Percentiles rank a stretch among this genome's conserved stretches.
Conservation (phyloP, 1,140 invertebrate genomes). For the Cydia fagiglandana region DNA sequence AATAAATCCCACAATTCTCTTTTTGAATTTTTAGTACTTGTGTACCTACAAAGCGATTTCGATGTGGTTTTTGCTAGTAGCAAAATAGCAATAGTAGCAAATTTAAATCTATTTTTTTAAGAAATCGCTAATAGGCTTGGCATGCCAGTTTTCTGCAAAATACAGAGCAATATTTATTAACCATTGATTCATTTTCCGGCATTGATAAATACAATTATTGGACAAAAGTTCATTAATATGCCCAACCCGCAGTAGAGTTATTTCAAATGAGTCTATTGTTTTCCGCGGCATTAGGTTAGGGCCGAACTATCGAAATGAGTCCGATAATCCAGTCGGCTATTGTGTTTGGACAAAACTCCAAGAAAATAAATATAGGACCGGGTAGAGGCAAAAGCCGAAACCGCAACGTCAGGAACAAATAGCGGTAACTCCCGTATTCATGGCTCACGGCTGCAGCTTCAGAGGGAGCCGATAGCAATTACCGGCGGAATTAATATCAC, state of each 20-base stretch:
- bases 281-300: constrained; percentile 49
- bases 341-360: constrained; percentile 71
- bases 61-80: too few relatives aligned
- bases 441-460: constrained; percentile 74
- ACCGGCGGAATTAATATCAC: constrained; percentile 78
- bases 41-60: background rate
- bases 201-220: constrained; percentile 26
- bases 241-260: constrained; percentile 50
- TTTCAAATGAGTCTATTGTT: constrained; percentile 58
- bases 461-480: constrained; percentile 78
- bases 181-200: background rate
- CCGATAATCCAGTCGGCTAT: constrained; percentile 68
- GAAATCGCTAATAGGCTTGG: too few relatives aligned
- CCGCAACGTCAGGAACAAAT: constrained; percentile 78
- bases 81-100: too few relatives aligned
- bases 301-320: constrained; percentile 56
- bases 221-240: constrained; percentile 40
- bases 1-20: background rate
- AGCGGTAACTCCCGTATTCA: constrained; percentile 78
- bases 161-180: background rate
- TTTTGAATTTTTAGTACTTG: background rate
- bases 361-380: constrained; percentile 76
- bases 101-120: too few relatives aligned
- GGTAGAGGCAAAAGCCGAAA: constrained; percentile 74
- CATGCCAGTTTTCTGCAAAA: too few relatives aligned